Percentiles rank a stretch among this genome's conserved stretches.
phyloP scores from a whole-genome alignment of 1,140 invertebrate genomes.

The Plectus sambesii region DNA sequence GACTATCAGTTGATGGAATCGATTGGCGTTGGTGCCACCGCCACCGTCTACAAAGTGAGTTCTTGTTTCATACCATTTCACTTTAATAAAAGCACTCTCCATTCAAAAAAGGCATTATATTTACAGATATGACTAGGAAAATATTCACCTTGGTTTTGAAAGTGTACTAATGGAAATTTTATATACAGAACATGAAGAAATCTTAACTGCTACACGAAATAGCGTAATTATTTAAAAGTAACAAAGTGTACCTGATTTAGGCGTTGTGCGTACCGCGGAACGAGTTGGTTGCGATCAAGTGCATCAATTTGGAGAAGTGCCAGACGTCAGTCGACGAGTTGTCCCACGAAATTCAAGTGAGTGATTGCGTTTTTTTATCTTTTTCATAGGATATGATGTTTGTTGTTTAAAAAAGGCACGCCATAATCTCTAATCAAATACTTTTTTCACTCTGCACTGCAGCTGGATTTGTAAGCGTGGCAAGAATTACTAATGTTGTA shows the following conservation, averaged over 20 bases:
- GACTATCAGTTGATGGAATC: slow-evolving; percentile 38
- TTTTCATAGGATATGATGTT: slow-evolving; percentile 3
- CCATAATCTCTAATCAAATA: no score
- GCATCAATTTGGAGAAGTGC: slow-evolving; percentile 99
- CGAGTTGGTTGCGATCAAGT: slow-evolving; percentile 95
- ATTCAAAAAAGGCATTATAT: no score
- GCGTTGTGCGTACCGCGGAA: slow-evolving; percentile 79
- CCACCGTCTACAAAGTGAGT: slow-evolving; percentile 40
- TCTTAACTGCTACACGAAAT: no score
- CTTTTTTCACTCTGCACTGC: neutral
- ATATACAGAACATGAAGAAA: no score
- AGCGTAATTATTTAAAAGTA: no score
- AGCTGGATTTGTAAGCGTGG: no score
- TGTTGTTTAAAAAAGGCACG: no score
- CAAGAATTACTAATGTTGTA: no score
- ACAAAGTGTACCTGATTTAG: no score
- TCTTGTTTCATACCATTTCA: no score
- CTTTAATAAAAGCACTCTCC: no score
- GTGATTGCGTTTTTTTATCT: neutral
- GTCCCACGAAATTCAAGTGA: slow-evolving; percentile 47
- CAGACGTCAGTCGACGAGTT: slow-evolving; percentile 97
- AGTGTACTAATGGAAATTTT: neutral
- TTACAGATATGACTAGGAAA: no score
- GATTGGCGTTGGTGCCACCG: slow-evolving; percentile 43
- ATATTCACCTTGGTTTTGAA: neutral